Percentiles rank a stretch among this genome's conserved stretches.
Conservation (phyloP, 1,140 invertebrate species). For the Aporrectodea caliginosa region DNA sequence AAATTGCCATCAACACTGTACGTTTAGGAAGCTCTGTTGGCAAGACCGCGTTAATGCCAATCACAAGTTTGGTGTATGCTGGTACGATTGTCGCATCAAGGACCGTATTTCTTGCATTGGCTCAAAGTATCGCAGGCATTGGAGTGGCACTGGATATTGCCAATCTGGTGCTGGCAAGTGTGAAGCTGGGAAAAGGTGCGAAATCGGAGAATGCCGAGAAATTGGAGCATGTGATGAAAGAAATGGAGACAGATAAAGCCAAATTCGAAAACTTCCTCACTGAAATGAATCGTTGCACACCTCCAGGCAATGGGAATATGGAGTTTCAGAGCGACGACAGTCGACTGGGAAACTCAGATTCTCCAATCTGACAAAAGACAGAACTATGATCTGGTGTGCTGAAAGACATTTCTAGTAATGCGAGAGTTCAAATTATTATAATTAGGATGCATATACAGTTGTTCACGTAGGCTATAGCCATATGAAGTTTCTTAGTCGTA, state of each 20-base stretch:
- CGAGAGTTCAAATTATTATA: too few relatives aligned
- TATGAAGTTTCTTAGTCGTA: too few relatives aligned
- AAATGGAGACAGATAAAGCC: slow-evolving; percentile 27
- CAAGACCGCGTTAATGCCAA: background rate
- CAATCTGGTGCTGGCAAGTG: background rate
- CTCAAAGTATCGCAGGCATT: background rate
- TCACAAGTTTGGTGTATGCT: background rate
- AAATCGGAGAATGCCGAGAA: slow-evolving; percentile 29
- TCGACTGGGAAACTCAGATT: too few relatives aligned
- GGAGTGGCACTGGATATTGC: background rate
- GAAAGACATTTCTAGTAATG: too few relatives aligned
- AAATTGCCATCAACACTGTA: background rate
- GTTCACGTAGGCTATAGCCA: too few relatives aligned
- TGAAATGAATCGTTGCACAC: background rate
- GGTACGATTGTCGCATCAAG: background rate
- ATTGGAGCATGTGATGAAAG: slow-evolving; percentile 25
- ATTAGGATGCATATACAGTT: too few relatives aligned
- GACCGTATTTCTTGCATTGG: background rate
- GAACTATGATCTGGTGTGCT: too few relatives aligned
- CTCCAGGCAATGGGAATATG: too few relatives aligned
- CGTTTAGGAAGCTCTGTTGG: background rate
- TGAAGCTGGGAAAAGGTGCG: background rate
- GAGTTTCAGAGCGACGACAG: too few relatives aligned
- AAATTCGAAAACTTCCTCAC: background rate
- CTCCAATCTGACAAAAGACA: too few relatives aligned